Evolutionary conservation across 1,140 invertebrate genomes (phyloP).

Genomic region (Pinna nobilis): DNA sequence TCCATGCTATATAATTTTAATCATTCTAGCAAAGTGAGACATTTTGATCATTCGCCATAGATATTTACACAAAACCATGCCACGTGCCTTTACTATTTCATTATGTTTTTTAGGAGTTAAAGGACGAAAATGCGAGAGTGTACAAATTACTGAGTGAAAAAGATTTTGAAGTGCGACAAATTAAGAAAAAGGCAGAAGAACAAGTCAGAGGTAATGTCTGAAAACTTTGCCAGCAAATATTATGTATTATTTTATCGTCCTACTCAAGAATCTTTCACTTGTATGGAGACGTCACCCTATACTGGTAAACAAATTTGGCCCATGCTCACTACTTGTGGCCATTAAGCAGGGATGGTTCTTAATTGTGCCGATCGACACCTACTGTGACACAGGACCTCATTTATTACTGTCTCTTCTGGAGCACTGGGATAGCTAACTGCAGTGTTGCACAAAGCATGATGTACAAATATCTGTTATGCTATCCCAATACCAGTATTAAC

Average conservation of each 20-base stretch:
- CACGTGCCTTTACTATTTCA: not conserved
- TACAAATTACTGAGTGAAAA: constrained; percentile 73
- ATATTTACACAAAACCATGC: not conserved
- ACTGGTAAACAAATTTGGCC: not conserved
- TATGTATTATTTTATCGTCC: too few species aligned
- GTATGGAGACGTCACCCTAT: not conserved
- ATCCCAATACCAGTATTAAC: too few species aligned
- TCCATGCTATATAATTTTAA: too few species aligned
- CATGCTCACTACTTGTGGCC: too few species aligned
- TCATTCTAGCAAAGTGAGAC: not conserved
- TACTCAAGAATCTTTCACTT: too few species aligned
- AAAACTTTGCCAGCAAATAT: not conserved
- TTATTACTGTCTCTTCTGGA: too few species aligned
- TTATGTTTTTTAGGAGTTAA: constrained; percentile 66
- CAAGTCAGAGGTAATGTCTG: constrained; percentile 41
- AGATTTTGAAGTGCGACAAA: constrained; percentile 73
- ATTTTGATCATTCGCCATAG: not conserved
- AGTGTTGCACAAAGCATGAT: not conserved
- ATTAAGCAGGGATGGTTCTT: too few species aligned
- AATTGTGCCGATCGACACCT: too few species aligned
- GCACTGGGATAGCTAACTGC: not conserved
- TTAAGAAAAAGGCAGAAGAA: constrained; percentile 71
- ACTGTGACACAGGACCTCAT: too few species aligned
- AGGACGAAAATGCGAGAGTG: constrained; percentile 74
- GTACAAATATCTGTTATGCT: not conserved